Evolutionary conservation across 1,140 invertebrate species (phyloP).

Genomic region (Psix sp.): DNA sequence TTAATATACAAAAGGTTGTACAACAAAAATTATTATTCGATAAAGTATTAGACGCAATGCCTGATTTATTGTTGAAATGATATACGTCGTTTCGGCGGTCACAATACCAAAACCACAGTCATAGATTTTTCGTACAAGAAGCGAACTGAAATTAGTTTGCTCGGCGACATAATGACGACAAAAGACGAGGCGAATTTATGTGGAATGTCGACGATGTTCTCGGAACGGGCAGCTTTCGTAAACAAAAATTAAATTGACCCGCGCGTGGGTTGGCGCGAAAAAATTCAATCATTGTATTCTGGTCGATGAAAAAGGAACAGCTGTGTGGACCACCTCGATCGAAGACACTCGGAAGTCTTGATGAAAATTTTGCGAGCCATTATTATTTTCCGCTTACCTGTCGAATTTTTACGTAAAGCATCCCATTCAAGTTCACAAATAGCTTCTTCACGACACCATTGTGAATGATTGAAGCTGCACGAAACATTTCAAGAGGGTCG

Average conservation of each 20-base stretch:
- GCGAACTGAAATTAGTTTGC: constrained; percentile 25
- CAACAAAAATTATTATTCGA: too few relatives aligned
- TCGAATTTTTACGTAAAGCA: constrained; percentile 23
- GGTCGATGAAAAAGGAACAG: constrained; percentile 28
- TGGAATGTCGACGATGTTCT: constrained; percentile 35
- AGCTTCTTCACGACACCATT: constrained; percentile 24
- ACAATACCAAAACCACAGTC: constrained; percentile 17
- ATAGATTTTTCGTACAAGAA: constrained; percentile 20
- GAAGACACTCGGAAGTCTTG: constrained; percentile 20
- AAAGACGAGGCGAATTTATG: constrained; percentile 33
- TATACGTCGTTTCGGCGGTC: constrained; percentile 2
- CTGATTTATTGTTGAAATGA: constrained; percentile 3
- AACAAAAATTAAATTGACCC: constrained; percentile 46
- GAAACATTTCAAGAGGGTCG: constrained; percentile 7
- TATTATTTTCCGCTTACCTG: constrained; percentile 37
- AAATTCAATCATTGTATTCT: constrained; percentile 39
- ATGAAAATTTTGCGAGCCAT: constrained; percentile 37
- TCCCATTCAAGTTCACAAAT: constrained; percentile 13
- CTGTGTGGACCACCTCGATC: constrained; percentile 44
- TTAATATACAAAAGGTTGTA: too few relatives aligned
- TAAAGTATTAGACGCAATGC: too few relatives aligned
- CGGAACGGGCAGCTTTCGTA: constrained; percentile 35
- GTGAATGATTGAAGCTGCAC: constrained; percentile 31
- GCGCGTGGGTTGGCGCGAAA: constrained; percentile 30
- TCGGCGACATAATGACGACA: constrained; percentile 16